Evolutionary conservation across 2,888 invertebrate species (phyloP), one percentile per base, ranked within the genome.

Genomic region (Pammene fasciana): DNA sequence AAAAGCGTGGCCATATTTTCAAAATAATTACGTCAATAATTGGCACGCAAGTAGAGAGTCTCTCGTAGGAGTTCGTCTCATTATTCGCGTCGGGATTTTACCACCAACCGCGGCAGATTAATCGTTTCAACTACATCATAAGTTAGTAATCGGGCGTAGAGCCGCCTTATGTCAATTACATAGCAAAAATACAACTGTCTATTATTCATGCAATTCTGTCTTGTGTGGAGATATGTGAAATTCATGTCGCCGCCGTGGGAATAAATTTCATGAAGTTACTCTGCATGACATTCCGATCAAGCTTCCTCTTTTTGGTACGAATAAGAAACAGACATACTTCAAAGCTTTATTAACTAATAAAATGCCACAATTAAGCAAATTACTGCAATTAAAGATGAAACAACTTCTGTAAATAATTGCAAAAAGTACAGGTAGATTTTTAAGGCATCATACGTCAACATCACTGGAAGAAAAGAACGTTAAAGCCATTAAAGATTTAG

Each of bases 11-110:
- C 84, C 86, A 91, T 92, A 92, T 89, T 89, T 92, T 92, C 85
- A 89, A 90, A 87, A 90, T 92, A 92, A 92, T 90, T 89, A 90
- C 91, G 86, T 86, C 89, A 90, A 92, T 92, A 92, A 92, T 92
- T 92, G 92, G 90, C 90, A 90, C 89, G 89, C 87, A 85, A 86
- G 84, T 74, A 71, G 75, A 79, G 79, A 80, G 81, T 81, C 77
- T 74, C 82, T 82, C 78, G 83, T 80, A 82, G 77, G 78, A 79
- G 82, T 85, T 84, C 87, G 80, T 88, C 87, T 88, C 88, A 88
- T 92, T 92, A 92, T 87, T 86, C 84, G 79, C 75, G 81, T 82
- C 77, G 73, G 83, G 88, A 88, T 89, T 88, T 86, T 90, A 92
- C 92, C 92, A 90, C 92, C 92, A 86, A 88, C 92, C 82, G 92